Base-by-base conservation (phyloP, 1,140 invertebrate genomes). In the Pseudomyrmex gracilis region DNA sequence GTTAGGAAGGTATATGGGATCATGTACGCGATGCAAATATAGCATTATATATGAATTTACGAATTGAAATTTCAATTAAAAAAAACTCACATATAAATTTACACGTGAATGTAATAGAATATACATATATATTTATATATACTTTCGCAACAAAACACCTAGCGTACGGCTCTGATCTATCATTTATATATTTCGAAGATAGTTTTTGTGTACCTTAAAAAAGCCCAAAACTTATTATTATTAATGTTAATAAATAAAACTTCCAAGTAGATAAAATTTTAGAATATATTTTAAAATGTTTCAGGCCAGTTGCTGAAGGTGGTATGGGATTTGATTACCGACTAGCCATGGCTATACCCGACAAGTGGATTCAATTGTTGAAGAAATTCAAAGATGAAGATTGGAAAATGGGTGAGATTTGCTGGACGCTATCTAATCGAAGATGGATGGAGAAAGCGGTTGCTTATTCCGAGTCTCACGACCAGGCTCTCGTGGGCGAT, bases 281-380 rank as follows among this genome's bases (percentile, higher is more conserved):
- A 12, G 22, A 70, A 57, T 34, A 73, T 51, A 53, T 77, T 10
- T 2, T 55, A 20, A 73, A 24, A 57, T 68, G 53, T 76, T 70
- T 4, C 55, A 94, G 93, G 2, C 99, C 99, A 1, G 96, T 99
- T 0, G 91, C 94, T 20, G 99, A 99, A 95, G 99, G 98, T 60
- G 99, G 99, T 9, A 95, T 96, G 74, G 99, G 99, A 1, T 99
- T 99, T 94, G 99, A 99, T 93, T 99, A 99, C 95, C 96, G 99
- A 51, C 95, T 99, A 17, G 99, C 97, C 22, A 99, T 99, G 99
- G 98, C 99, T 10, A 98, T 99, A 89, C 99, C 99, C 0, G 99
- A 99, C 94, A 98, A 98, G 94, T 99, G 99, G 99, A 99, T 99
- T 87, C 98, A 99, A 94, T 94, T 98, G 67, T 93, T 98, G 1